Evolutionary conservation across 1,140 invertebrate genomes (phyloP), one percentile per base, ranked within the genome.

Genomic region (Drosophila triauraria): DNA sequence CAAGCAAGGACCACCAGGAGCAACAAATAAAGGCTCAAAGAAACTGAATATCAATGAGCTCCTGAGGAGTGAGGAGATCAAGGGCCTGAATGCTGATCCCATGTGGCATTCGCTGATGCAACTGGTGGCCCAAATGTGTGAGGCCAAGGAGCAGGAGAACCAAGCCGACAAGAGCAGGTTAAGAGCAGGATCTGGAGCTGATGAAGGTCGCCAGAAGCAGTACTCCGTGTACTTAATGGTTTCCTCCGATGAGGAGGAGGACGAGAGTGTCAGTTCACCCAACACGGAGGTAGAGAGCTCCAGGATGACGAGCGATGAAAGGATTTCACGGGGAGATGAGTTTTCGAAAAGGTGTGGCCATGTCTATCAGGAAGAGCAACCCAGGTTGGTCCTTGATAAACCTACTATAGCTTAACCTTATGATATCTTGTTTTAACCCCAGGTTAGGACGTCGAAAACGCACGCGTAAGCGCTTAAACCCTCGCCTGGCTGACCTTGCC

Each of bases 161-260:
- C 12, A 50, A 8, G 9, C 3, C 8, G 51, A 53, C 0, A 23
- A 35, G 23, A 57, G 25, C 13, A 57, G 80, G 6, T 12, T 82
- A 9, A 64, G 10, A 3, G 75, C 53, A 20, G 75, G 75, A 17
- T 51, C n/a, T 0, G 83, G 83, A 1, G 0, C 35, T 2, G 74
- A 80, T 17, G 65, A 72, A 10, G 25, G 8, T 8, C 42, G 20
- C 0, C 64, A 30, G 6, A 86, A 83, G 9, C 50, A 83, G 20
- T 88, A 74, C 9, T 68, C 83, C 7, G 48, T 88, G 4, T 86
- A 86, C 25, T 4, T 86, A 0, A 51, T 80, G 76, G 76, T 83
- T 2, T 59, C 43, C 12, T 77, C 83, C 8, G 82, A 85, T 2
- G 82, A 80, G 3, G 80, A 83, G 6, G 47, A 65, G 23, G 63